A percentile compares a stretch with the other conserved stretches of the same genome.
phyloP scores from a whole-genome alignment of 1,140 invertebrate genomes.

The Sarcophaga bullata region DNA sequence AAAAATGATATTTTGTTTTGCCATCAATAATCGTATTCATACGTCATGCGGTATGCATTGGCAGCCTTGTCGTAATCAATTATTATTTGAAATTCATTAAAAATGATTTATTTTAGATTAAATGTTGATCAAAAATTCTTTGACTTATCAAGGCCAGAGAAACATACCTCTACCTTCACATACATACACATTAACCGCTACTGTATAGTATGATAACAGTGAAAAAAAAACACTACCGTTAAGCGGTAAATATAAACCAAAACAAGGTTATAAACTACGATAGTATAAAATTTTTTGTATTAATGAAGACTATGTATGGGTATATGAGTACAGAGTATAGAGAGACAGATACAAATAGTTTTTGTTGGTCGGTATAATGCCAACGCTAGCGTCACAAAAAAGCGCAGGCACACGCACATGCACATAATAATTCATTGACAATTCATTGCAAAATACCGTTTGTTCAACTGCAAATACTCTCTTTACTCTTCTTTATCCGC shows the following conservation, averaged over 20 bases:
- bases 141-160: neutral
- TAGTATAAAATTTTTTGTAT: neutral
- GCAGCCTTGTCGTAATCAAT: neutral
- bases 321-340: neutral
- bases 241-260: neutral
- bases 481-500: neutral
- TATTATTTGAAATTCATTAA: neutral
- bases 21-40: too few species aligned
- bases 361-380: neutral
- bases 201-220: too few species aligned
- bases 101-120: neutral
- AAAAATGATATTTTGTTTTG: too few species aligned
- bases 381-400: neutral
- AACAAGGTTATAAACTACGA: constrained; percentile 18
- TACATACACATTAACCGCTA: neutral
- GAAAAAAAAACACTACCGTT: neutral
- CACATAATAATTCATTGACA: constrained; percentile 17
- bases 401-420: neutral
- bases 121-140: neutral
- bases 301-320: neutral
- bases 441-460: constrained; percentile 27
- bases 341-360: neutral
- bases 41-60: too few species aligned
- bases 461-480: neutral
- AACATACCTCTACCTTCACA: too few species aligned